Conservation (phyloP, 2,113 vertebrate genomes). For the Lethenteron reissneri region DNA sequence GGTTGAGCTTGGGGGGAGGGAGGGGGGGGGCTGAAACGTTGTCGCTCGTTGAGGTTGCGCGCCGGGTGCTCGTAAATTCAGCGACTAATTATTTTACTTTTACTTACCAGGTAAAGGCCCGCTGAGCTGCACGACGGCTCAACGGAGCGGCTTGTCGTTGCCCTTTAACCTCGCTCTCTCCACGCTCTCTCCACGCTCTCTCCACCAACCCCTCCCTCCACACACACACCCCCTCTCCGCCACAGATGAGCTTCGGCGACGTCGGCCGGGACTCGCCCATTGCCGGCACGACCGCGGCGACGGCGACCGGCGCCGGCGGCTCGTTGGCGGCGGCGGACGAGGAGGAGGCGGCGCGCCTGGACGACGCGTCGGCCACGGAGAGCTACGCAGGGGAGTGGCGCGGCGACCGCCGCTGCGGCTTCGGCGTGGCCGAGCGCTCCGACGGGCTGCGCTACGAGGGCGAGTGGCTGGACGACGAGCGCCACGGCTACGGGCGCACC, state of each 20-base stretch:
- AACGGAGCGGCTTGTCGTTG: no score
- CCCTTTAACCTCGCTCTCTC: no score
- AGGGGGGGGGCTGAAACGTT: no score
- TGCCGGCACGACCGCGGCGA: no score
- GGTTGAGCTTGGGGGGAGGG: no score
- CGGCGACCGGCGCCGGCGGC: conserved; percentile 13
- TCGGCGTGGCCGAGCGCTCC: conserved; percentile 26
- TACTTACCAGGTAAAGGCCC: background rate
- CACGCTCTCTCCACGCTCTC: background rate
- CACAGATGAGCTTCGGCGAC: background rate
- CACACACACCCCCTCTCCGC: conserved; percentile 15
- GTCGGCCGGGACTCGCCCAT: no score
- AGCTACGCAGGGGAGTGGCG: conserved; percentile 29
- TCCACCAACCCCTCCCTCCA: conserved; percentile 14
- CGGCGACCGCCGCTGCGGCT: conserved; percentile 25
- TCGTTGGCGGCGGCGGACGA: conserved; percentile 17
- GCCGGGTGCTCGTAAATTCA: background rate
- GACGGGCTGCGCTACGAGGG: conserved; percentile 32
- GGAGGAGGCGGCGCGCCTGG: conserved; percentile 13
- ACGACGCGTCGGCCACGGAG: conserved; percentile 26
- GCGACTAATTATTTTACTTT: background rate
- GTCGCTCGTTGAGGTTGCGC: conserved; percentile 10
- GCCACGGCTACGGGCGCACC: conserved; percentile 29
- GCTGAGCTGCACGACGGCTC: no score
- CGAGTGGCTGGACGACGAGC: conserved; percentile 27